Base-by-base conservation (phyloP, 2,113 vertebrate species). In the Rhynchomys soricoides region DNA sequence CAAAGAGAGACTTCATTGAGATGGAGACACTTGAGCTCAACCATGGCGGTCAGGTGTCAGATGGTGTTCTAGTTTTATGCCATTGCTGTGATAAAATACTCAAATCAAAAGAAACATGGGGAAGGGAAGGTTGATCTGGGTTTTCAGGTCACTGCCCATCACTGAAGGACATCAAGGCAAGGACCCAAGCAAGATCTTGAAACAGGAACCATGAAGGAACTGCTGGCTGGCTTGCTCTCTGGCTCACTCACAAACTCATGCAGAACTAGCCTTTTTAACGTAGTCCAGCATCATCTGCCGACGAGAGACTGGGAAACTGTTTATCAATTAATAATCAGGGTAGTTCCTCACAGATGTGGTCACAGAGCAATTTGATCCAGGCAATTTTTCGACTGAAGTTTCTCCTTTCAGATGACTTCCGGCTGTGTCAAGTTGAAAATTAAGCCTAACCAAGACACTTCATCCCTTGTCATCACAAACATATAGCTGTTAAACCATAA, bases 1-100 rank as follows among this genome's bases (percentile, higher is more conserved):
- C 43, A 45, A 75, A 88, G 4, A 8, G 13, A 4, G 57, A 52
- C 34, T 7, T 48, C 29, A 8, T 11, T n/a, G 70, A 77, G 64
- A 43, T 77, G n/a, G n/a, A 19, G 59, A 59, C 8, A 1, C 21
- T 48, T 45, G 71, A 86, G 70, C 17, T 57, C 15, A 57, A 34
- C 48, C 0, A 0, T 8, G 52, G 11, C 43, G 31, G 40, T 31
- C 34, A 1, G 17, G 34, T 57, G 4, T 34, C 12, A 19, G 5
- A 15, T 7, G 22, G 29, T n/a, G 40, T 31, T 85, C 59, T 45
- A 10, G 59, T 64, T 85, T 64, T 43, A 45, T 34, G 43, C 15
- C 29, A 26, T 19, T 85, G 82, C 40, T 64, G 55, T 83, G 81
- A 64, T 45, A 64, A 62, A 85, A 45, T 57, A 64, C 59, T 34